These are phyloP conservation scores for Gallinago jamesoni DNA, from an alignment of 2,113 vertebrate species.

Conservation along the genomic window DNA sequence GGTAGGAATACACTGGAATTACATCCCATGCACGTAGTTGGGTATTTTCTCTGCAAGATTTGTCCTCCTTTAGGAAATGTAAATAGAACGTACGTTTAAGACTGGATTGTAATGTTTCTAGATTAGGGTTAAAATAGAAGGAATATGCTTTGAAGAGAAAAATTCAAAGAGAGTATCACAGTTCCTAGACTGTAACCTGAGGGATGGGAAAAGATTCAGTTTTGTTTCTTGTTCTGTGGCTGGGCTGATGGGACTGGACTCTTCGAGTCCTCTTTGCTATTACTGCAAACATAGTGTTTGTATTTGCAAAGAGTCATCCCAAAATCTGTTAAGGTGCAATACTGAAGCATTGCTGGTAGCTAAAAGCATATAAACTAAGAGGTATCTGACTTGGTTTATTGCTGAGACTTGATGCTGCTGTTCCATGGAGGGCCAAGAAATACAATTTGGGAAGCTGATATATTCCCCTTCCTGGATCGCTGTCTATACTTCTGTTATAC, in stretches of 20 bases:
- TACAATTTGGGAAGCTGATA: neutral
- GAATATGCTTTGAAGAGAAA: neutral
- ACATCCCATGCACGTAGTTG: accelerated
- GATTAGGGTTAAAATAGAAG: neutral
- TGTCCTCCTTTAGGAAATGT: neutral
- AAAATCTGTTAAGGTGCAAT: neutral
- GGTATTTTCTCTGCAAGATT: neutral
- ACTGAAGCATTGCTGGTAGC: neutral
- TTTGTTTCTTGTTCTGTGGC: neutral
- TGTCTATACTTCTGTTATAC: neutral
- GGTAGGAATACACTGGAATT: neutral
- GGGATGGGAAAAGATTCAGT: neutral
- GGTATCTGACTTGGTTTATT: neutral
- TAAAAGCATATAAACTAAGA: neutral
- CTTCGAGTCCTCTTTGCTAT: neutral
- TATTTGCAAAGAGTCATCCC: neutral
- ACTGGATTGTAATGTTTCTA: neutral
- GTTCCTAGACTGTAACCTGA: neutral
- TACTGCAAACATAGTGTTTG: neutral
- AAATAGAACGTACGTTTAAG: neutral
- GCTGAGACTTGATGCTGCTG: neutral
- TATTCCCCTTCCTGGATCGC: neutral
- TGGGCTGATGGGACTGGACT: neutral
- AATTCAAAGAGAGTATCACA: neutral
- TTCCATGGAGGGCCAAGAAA: neutral